A percentile compares a stretch with the other conserved stretches of the same genome.
Conservation (phyloP, 2,888 invertebrate genomes). For the Euzophera pinguis region DNA sequence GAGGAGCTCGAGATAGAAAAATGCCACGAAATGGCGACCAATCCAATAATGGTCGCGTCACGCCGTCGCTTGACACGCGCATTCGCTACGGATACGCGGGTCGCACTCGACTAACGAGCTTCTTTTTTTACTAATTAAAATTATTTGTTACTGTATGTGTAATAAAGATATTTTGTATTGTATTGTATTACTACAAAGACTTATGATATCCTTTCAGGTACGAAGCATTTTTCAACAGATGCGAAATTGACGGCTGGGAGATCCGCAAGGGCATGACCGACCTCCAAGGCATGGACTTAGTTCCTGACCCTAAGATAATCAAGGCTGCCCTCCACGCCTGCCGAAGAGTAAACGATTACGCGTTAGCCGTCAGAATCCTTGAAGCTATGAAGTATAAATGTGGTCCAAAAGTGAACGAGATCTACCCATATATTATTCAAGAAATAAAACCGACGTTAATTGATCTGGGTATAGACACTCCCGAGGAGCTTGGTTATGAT, state of each 20-base stretch:
- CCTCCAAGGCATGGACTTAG: conserved; percentile 91
- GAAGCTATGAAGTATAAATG: conserved; percentile 96
- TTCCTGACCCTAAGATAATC: conserved; percentile 95
- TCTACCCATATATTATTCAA: conserved; percentile 93
- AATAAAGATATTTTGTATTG: too few species aligned
- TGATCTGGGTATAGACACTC: conserved; percentile 95
- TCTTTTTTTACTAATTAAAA: too few species aligned
- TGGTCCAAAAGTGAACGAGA: conserved; percentile 84
- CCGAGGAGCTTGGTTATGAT: conserved; percentile 97
- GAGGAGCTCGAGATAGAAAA: too few species aligned
- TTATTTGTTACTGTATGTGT: too few species aligned
- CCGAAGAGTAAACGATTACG: conserved; percentile 95
- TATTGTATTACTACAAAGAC: too few species aligned
- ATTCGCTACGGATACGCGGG: too few species aligned
- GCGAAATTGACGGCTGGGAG: conserved; percentile 97
- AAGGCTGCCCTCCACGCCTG: conserved; percentile 93
- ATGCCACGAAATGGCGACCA: too few species aligned
- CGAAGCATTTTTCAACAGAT: conserved; percentile 90
- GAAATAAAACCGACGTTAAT: conserved; percentile 95
- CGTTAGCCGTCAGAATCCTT: conserved; percentile 94
- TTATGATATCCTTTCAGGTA: conserved; percentile 76
- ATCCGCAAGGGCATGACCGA: conserved; percentile 95
- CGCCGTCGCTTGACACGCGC: too few species aligned
- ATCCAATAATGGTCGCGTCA: too few species aligned
- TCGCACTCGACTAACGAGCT: too few species aligned